phyloP scores from a whole-genome alignment of 2,113 vertebrate species.

The Megaceryle maxima region DNA sequence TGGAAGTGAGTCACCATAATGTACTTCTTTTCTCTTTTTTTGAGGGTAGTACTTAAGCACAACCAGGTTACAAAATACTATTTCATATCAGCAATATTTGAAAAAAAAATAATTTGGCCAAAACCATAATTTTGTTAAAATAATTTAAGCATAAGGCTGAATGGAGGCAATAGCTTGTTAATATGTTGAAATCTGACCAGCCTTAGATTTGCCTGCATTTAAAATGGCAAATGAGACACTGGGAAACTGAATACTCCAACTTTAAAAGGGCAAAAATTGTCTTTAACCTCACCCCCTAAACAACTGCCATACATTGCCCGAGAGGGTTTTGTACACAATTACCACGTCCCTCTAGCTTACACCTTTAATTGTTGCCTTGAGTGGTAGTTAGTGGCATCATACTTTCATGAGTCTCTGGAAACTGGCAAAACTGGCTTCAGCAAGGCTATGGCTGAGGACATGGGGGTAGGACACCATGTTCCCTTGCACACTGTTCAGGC shows the following conservation, averaged over 20 bases:
- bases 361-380: not conserved
- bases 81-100: not conserved
- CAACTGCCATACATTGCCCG: not conserved
- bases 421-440: not conserved
- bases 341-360: not conserved
- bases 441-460: not conserved
- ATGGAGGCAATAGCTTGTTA: not conserved
- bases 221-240: not conserved
- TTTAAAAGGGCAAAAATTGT: not conserved
- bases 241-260: not conserved
- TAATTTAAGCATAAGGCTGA: not conserved
- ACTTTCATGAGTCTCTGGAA: not conserved
- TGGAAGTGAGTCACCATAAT: not conserved
- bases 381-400: not conserved
- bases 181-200: not conserved
- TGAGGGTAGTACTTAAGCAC: not conserved
- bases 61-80: not conserved
- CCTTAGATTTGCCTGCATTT: not conserved
- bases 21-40: not conserved
- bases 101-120: not conserved
- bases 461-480: not conserved
- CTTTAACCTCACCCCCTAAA: not conserved
- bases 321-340: not conserved
- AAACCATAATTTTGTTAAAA: not conserved
- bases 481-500: no score